phyloP scores from a whole-genome alignment of 1,140 invertebrate species.

The Mylabris phalerata region DNA sequence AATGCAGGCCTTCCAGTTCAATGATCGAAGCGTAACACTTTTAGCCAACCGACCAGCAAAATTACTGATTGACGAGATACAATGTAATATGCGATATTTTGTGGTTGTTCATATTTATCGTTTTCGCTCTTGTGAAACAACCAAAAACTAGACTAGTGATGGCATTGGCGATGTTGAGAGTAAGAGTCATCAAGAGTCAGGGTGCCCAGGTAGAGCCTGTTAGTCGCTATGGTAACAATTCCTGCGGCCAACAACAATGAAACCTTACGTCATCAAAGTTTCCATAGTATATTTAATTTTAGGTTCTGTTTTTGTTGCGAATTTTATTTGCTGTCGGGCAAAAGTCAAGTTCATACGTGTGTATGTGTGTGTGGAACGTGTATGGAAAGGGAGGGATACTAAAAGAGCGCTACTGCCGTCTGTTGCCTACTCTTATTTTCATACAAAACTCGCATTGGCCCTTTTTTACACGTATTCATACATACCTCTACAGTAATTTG shows the following conservation, averaged over 20 bases:
- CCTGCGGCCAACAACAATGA: constrained; percentile 24
- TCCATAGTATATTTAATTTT: constrained; percentile 23
- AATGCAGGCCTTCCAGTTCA: constrained; percentile 38
- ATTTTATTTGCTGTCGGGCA: constrained; percentile 14
- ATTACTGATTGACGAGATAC: constrained; percentile 36
- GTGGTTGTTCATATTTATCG: too few relatives aligned
- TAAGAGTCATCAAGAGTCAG: constrained; percentile 3
- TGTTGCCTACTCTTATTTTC: too few relatives aligned
- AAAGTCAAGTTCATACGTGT: constrained; percentile 1
- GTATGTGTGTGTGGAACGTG: too few relatives aligned
- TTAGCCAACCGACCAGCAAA: constrained; percentile 36
- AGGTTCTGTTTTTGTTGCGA: constrained; percentile 17
- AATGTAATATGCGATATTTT: not conserved
- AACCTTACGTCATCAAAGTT: constrained; percentile 25
- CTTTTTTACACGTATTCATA: too few relatives aligned
- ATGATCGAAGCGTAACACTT: constrained; percentile 26
- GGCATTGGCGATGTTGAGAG: too few relatives aligned
- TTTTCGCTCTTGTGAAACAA: too few relatives aligned
- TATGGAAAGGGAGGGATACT: too few relatives aligned
- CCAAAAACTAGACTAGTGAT: too few relatives aligned
- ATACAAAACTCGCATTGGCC: too few relatives aligned
- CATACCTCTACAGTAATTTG: not conserved
- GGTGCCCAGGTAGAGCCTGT: constrained; percentile 12
- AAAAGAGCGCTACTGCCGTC: too few relatives aligned
- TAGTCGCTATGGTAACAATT: constrained; percentile 21